Evolutionary conservation across 2,113 vertebrate species (phyloP).

Genomic region (Lophochroa leadbeateri): DNA sequence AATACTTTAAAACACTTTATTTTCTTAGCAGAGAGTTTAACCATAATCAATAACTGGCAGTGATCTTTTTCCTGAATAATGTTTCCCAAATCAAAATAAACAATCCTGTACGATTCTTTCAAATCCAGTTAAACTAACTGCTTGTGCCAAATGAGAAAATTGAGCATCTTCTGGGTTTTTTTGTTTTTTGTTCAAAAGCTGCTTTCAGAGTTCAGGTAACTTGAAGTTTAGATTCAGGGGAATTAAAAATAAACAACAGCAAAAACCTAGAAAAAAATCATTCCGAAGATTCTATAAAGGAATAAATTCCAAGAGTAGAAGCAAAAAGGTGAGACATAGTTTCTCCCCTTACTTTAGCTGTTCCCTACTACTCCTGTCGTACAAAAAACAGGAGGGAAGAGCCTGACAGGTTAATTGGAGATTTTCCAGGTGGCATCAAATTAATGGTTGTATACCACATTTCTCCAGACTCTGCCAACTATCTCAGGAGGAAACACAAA

Average conservation of each 20-base stretch:
- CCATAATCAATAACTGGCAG: background rate
- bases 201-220: background rate
- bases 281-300: background rate
- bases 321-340: background rate
- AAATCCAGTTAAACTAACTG: background rate
- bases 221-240: background rate
- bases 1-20: background rate
- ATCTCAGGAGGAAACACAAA: background rate
- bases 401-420: background rate
- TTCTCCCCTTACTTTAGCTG: background rate
- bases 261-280: background rate
- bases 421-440: background rate
- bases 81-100: background rate
- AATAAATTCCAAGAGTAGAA: background rate
- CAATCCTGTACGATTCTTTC: background rate
- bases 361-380: background rate
- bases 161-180: background rate
- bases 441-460: background rate
- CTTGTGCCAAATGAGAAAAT: background rate
- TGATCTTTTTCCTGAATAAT: background rate
- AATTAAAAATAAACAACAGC: background rate
- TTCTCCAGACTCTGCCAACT: background rate
- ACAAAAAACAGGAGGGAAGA: background rate
- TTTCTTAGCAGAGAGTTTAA: background rate
- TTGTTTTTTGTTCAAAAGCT: background rate